Evolutionary conservation across 53 echinoderm and acorn worm genomes (phyloP), one percentile per base, ranked within the genome.

Genomic region (Patiria pectinifera): DNA sequence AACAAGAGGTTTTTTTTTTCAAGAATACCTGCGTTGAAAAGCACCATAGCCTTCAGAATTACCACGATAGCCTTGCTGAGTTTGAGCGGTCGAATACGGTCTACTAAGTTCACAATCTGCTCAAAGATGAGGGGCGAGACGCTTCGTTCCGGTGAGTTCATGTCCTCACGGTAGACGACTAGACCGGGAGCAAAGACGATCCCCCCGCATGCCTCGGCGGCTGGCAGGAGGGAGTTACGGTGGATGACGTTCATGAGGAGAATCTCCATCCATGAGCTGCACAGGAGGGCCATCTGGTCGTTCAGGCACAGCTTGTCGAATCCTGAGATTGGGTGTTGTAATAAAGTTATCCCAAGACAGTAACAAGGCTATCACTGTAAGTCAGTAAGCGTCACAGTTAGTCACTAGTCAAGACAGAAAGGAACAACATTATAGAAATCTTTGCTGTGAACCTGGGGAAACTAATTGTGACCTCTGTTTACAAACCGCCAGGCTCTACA

Each of bases 221-320:
- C 62, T 3, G 84, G 84, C 12, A 97, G 94, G 83, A 93, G 89
- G 71, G 95, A 89, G 18, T 96, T 96, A 5, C 97, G 93, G 89
- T 96, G 95, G 92, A 96, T 82, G 46, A 96, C 96, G 78, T 96
- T 95, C 78, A 94, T 86, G 21, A 96, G 76, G n/a, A 97, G 92
- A 47, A 97, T 96, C 89, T 97, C 97, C 96, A 96, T 96, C 97
- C 97, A 97, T 0, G 96, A 95, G 79, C 95, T 95, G 71, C 96
- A 95, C 18, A 97, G 96, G 66, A 97, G 92, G 48, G 94, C 94
- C 96, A 96, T 95, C 71, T 96, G 94, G 87, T 97, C 96, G 76
- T 94, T 96, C 22, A 97, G 89, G 46, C 96, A 94, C 71, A 97
- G 74, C 71, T 94, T 92, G 66, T 92, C 90, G 35, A 97, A 96